Conservation (phyloP, 2,888 invertebrate genomes). For the Ectobius pallidus region DNA sequence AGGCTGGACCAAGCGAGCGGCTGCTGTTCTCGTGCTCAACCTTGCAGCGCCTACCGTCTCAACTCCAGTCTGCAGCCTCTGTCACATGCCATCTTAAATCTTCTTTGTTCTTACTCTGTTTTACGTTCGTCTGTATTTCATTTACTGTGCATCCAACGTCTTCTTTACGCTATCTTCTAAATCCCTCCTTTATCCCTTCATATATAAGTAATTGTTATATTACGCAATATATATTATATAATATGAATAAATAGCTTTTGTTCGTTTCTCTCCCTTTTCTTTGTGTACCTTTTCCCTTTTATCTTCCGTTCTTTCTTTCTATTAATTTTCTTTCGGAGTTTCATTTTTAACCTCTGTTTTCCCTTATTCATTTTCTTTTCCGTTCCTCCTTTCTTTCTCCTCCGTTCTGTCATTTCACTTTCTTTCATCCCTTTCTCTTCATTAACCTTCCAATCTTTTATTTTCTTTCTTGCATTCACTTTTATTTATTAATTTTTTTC, state of each 20-base stretch:
- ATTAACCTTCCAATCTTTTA: neutral
- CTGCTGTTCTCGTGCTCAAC: neutral
- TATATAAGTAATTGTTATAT: no score
- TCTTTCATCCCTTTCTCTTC: neutral
- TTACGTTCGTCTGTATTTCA: neutral
- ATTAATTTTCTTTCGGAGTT: neutral
- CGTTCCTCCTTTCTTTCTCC: neutral
- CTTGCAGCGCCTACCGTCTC: neutral
- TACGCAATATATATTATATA: no score
- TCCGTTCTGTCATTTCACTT: neutral
- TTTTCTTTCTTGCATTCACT: neutral
- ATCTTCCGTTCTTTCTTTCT: neutral
- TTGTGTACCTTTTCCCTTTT: neutral
- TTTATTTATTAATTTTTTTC: neutral
- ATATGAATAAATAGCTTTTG: neutral
- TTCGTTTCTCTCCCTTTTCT: neutral
- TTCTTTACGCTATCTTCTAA: no score
- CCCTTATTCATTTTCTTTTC: neutral
- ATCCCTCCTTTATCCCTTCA: neutral
- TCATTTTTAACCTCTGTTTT: neutral
- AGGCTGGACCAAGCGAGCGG: conserved; percentile 1
- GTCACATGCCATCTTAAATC: neutral
- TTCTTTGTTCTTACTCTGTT: neutral
- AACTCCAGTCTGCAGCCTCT: neutral
- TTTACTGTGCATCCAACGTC: neutral